Evolutionary conservation across 2,888 invertebrate species (phyloP), one percentile per base, ranked within the genome.

Genomic region (Bembecia ichneumoniformis): DNA sequence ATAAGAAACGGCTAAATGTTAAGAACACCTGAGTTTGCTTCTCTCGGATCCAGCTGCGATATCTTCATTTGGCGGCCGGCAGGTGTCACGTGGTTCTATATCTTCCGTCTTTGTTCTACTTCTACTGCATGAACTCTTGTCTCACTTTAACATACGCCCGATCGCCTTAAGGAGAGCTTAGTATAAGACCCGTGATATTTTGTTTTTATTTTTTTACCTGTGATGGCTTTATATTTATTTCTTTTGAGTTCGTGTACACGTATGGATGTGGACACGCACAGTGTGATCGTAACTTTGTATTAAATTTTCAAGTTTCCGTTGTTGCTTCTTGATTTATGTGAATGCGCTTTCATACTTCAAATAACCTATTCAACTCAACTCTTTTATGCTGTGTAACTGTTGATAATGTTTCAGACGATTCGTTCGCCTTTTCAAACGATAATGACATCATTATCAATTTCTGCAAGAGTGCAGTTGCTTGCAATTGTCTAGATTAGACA

Each of bases 11-110:
- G 10, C 9, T 3, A 49, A 49, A 35, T 34, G 76, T 78, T 77
- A 57, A 53, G 53, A 50, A 69, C 64, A 58, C 64, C 78, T 76
- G 71, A 48, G 59, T 58, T 56, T 68, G 75, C 67, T 68, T 64
- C 71, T 72, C 77, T 75, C 69, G 74, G 75, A 79, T 79, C 82
- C 86, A 84, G 86, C 86, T 86, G 86, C 82, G 86, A 86, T 86
- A 79, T 87, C 87, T 87, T 86, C 84, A 87, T 87, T 86, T 84
- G 83, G 79, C 77, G 77, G 82, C 66, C 81, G 77, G 83, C 86
- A 87, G 84, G 86, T 87, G 87, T 83, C 84, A 84, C 82, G 82
- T 81, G 83, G 79, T 68, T 59, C 58, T 51, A 53, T 49, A 62
- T 59, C 50, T 55, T 52, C 43, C 55, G 4, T 77, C 79, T 51